Conservation (phyloP, 2,888 invertebrate species). For the Axea sp. region DNA sequence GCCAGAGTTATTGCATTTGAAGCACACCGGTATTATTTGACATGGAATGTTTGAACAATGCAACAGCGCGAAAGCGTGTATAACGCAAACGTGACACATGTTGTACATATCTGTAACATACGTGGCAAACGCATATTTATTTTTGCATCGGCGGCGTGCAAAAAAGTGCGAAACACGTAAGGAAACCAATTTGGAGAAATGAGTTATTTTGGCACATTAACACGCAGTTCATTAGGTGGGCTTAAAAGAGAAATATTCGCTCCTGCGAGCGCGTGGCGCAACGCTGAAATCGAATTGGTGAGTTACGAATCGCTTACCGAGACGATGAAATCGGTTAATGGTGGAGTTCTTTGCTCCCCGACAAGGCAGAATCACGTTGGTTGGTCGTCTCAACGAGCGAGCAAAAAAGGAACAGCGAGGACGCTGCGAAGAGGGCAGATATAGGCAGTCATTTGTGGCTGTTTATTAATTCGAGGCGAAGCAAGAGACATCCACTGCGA, state of each 20-base stretch:
- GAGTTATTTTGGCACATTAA: conserved; percentile 56
- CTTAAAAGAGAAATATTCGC: conserved; percentile 57
- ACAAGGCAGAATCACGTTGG: conserved; percentile 52
- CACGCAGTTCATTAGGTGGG: conserved; percentile 57
- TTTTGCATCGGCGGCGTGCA: no score
- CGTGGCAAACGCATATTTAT: no score
- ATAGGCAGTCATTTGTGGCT: conserved; percentile 76
- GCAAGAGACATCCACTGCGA: conserved; percentile 74
- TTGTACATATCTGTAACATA: no score
- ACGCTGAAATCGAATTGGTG: conserved; percentile 64
- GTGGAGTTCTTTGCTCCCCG: conserved; percentile 67
- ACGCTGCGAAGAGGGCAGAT: conserved; percentile 66
- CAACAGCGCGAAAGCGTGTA: no score
- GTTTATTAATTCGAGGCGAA: conserved; percentile 77
- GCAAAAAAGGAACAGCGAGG: conserved; percentile 52
- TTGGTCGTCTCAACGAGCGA: conserved; percentile 43
- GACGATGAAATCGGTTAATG: conserved; percentile 72
- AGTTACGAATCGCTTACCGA: conserved; percentile 72
- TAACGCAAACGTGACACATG: no score
- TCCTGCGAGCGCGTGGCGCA: conserved; percentile 47
- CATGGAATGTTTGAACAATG: no score
- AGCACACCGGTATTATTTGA: no score
- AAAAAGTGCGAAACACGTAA: no score
- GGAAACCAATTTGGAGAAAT: conserved; percentile 55
- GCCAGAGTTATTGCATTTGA: no score